These are phyloP conservation scores for Poeciliopsis occidentalis DNA, from an alignment of 2,113 vertebrate species.

Conservation along the genomic window DNA sequence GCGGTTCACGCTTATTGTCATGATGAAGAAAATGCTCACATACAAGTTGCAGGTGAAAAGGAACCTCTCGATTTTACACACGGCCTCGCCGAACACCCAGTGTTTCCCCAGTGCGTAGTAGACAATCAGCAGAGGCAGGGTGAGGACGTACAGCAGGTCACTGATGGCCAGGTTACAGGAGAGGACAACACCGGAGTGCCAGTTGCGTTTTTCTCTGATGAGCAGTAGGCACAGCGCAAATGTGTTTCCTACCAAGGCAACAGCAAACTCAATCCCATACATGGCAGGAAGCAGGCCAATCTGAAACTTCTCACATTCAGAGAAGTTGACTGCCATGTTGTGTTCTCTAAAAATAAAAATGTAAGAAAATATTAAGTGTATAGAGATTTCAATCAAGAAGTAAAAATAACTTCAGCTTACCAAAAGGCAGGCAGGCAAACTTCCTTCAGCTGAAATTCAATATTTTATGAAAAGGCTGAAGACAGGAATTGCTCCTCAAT, in stretches of 20 bases:
- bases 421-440: background rate
- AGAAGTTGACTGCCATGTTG: slow-evolving; percentile 23
- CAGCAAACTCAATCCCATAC: slow-evolving; percentile 69
- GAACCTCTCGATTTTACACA: slow-evolving; percentile 83
- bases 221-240: slow-evolving; percentile 76
- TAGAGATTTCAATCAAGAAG: background rate
- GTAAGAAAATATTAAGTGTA: background rate
- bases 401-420: slow-evolving; percentile 17
- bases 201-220: slow-evolving; percentile 65
- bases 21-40: slow-evolving; percentile 82
- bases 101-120: slow-evolving; percentile 74
- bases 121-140: slow-evolving; percentile 77
- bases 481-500: accelerated
- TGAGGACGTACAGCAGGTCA: slow-evolving; percentile 82
- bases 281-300: slow-evolving; percentile 59
- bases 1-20: slow-evolving; percentile 85
- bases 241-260: slow-evolving; percentile 74
- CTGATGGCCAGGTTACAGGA: slow-evolving; percentile 84
- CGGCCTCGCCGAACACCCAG: slow-evolving; percentile 72
- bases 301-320: slow-evolving; percentile 44
- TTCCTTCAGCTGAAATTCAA: background rate
- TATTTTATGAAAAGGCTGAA: background rate
- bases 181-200: slow-evolving; percentile 81
- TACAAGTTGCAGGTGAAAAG: slow-evolving; percentile 86
- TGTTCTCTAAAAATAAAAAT: background rate